Conservation (phyloP, 2,113 vertebrate species). For the Aplodontia rufa region DNA sequence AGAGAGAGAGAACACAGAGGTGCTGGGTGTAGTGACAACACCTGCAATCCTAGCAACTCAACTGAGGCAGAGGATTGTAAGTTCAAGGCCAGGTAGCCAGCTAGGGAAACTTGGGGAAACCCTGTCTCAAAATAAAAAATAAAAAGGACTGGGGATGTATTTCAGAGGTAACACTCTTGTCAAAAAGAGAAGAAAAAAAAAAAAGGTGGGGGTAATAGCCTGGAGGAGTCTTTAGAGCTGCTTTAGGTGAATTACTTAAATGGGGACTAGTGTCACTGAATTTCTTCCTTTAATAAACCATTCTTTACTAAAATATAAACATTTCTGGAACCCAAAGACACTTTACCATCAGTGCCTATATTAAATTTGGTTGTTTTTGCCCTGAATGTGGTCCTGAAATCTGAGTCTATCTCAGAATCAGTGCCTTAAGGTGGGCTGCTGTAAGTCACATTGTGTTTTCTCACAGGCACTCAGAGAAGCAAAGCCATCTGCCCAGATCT, state of each 20-base stretch:
- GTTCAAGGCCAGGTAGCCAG: not conserved
- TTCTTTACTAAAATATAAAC: not conserved
- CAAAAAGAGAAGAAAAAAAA: too few relatives aligned
- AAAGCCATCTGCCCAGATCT: slow-evolving; percentile 40
- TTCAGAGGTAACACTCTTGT: too few relatives aligned
- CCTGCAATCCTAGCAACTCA: not conserved
- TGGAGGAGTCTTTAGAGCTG: not conserved
- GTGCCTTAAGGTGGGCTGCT: not conserved
- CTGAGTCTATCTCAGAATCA: not conserved
- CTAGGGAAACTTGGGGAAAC: not conserved
- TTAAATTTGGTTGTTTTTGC: not conserved
- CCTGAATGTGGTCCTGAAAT: not conserved
- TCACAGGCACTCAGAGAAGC: not conserved
- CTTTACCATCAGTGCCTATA: not conserved
- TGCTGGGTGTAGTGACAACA: not conserved
- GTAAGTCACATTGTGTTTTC: not conserved
- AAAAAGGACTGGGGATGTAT: not conserved
- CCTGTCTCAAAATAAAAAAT: not conserved
- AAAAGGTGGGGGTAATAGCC: too few relatives aligned
- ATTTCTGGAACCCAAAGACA: not conserved
- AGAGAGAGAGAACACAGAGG: too few relatives aligned
- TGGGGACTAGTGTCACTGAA: not conserved
- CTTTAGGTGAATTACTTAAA: not conserved
- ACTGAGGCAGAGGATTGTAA: not conserved
- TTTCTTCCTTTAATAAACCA: slow-evolving; percentile 41